Base-by-base conservation (phyloP, 2,888 invertebrate genomes). In the Drosophila monieri region DNA sequence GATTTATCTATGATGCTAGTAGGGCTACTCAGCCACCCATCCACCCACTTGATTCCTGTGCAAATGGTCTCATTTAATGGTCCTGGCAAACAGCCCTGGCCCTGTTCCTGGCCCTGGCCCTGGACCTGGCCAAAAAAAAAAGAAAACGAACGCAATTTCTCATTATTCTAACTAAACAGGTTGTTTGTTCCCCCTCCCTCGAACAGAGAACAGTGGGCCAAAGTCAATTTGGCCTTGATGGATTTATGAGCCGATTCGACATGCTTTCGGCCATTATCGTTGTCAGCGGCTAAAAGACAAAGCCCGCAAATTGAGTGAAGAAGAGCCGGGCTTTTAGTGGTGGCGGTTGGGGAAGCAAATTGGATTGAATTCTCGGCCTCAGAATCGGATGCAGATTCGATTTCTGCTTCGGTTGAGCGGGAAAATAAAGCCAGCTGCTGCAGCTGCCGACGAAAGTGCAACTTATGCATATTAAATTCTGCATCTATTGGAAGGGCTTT, bases 91-190 rank as follows among this genome's bases (percentile, higher is more conserved):
- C 70, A 79, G 27, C 47, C 62, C 41, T 52, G 67, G 48, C 67
- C 6, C 25, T 25, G 6, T 6, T 6, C 25, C 25, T 25, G 27
- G 27, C 9, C 3, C 27, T 27, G 27, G 8, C 8, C 3, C 27
- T 27, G 27, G 27, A 2, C 44, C 23, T 30, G 65, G 43, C 15
- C 32, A 32, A 48, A 18, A 32, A 30, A 35, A 32, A 41, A 59
- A 18, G 21, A 21, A 21, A 23, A 4, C 68, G 51, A 61, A 49
- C 54, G 64, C 78, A 64, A 78, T 81, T 81, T 85, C 83, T 87
- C 88, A 88, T 88, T 88, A 87, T 79, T 85, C 78, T 75, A 77
- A 80, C 84, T 77, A 83, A 78, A 67, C 71, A 92, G 91, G 91
- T 76, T 86, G 88, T 35, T 35, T 35, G n/a, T 35, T 14, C 35